Evolutionary conservation across 1,140 invertebrate species (phyloP).

Genomic region (Arctopsyche grandis): DNA sequence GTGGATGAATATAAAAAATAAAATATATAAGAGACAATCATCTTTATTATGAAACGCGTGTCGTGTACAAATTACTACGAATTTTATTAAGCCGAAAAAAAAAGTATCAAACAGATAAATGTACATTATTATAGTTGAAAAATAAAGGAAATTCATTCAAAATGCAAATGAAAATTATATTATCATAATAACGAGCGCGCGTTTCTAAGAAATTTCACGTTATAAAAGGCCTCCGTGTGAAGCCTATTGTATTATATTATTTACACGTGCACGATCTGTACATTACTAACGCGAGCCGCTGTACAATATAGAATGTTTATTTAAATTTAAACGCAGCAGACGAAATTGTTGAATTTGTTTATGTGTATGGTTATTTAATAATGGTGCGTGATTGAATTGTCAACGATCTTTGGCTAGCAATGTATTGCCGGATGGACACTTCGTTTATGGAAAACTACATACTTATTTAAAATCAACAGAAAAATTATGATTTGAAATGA

Average conservation of each 20-base stretch:
- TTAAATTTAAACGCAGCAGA: no score
- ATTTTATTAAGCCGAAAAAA: not conserved
- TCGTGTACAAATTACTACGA: not conserved
- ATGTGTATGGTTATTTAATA: constrained; percentile 55
- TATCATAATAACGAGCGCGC: constrained; percentile 20
- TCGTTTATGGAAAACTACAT: no score
- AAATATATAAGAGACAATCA: constrained; percentile 12
- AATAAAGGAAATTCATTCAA: constrained; percentile 1
- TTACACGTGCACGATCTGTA: constrained; percentile 8
- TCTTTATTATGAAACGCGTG: constrained; percentile 14
- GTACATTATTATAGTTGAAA: not conserved
- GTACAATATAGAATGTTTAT: no score
- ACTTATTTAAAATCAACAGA: no score
- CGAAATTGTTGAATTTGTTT: constrained; percentile 43
- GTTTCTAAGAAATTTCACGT: constrained; percentile 14
- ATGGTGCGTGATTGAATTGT: constrained; percentile 51
- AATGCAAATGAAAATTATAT: constrained; percentile 20
- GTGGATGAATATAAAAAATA: no score
- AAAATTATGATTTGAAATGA: no score
- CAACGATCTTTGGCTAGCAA: no score
- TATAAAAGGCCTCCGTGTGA: constrained; percentile 26
- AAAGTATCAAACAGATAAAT: not conserved
- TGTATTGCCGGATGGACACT: no score
- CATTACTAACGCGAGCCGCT: not conserved
- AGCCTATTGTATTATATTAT: constrained; percentile 2